These are phyloP conservation scores for Zoanthus solanderi DNA, from an alignment of 92 coral and sea anemone genomes.

Conservation along the genomic window DNA sequence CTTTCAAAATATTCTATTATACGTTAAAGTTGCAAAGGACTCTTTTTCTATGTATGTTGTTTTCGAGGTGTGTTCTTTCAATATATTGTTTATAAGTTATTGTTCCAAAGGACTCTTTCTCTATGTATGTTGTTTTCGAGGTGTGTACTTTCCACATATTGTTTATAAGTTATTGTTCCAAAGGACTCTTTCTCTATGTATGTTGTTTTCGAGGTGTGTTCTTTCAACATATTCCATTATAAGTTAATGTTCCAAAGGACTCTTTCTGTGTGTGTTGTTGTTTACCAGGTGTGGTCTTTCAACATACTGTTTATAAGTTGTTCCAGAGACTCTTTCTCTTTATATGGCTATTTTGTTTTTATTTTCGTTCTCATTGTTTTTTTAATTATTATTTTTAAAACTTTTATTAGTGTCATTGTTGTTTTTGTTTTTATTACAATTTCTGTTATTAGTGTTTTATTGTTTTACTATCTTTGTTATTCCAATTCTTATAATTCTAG, in stretches of 20 bases:
- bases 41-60: conserved; percentile 70
- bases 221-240: neutral
- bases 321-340: neutral
- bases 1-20: neutral
- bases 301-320: too few relatives aligned
- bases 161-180: too few relatives aligned
- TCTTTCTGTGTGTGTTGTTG: conserved; percentile 68
- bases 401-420: too few relatives aligned
- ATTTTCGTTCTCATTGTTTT: too few relatives aligned
- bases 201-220: conserved; percentile 87
- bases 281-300: conserved; percentile 80
- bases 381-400: too few relatives aligned
- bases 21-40: too few relatives aligned
- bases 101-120: too few relatives aligned
- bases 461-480: too few relatives aligned
- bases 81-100: too few relatives aligned
- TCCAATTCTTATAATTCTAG: too few relatives aligned
- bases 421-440: too few relatives aligned
- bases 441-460: neutral
- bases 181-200: conserved; percentile 37
- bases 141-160: conserved; percentile 46
- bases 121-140: conserved; percentile 88
- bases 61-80: conserved; percentile 77
- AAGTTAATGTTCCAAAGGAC: too few relatives aligned
- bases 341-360: conserved; percentile 75